Evolutionary conservation across 2,113 vertebrate species (phyloP), one percentile per base, ranked within the genome.

Genomic region (Cryptotis parvus): DNA sequence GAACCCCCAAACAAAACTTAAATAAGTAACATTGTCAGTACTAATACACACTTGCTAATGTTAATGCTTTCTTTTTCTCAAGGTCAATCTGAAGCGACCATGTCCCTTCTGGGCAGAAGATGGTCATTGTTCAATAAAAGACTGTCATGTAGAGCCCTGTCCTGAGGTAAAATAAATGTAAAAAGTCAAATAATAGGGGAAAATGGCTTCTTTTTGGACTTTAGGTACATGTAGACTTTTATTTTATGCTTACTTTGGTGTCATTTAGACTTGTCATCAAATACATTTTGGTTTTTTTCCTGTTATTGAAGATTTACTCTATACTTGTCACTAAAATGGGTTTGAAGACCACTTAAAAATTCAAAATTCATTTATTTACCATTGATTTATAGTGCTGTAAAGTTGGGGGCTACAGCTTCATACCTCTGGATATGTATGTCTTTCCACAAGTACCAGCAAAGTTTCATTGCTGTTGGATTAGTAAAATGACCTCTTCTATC

Each of bases 41-140:
- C 55, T 58, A 58, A 65, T 49, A 4, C 39, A 6, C 9, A 0
- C 7, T 69, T 33, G 52, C 87, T 91, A 49, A 90, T 9, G 11
- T 37, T 75, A 14, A 41, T 63, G 68, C 83, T 20, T 37, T 93
- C 33, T 86, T 89, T 91, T 72, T 95, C 39, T 92, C 31, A 97
- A 99, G 99, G 99, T 99, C 87, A 99, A 99, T 97, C 94, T 99
- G 95, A 99, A 99, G 97, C 97, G 99, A 33, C 99, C 99, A 0
- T 99, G 99, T 95, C 99, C 99, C 0, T 99, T 99, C 97, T 99
- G 99, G 99, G 97, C 98, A 7, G 98, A 99, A 3, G 99, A 99
- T 80, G 98, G 98, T 86, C 99, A 99, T 29, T 99, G 99, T 93
- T 98, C 99, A 95, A 99, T 99, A 95, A 99, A 98, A 97, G 99